Evolutionary conservation across 2,888 invertebrate species (phyloP).

Genomic region (Monopis laevigella): DNA sequence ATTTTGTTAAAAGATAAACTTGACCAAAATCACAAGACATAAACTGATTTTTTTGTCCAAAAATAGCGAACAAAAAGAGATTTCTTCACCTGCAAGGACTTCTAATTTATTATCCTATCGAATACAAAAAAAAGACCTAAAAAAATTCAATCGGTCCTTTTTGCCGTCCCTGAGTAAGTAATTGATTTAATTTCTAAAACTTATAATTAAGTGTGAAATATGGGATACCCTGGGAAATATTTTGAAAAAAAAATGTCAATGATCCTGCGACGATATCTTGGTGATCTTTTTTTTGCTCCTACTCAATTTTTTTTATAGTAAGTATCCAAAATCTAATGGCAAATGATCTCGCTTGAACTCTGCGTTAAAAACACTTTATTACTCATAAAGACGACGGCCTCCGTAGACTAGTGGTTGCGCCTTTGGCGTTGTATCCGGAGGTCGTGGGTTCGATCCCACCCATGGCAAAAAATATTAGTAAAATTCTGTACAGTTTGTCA

Average conservation of each 20-base stretch:
- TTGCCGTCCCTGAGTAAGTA: slow-evolving; percentile 27
- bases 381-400: too few species aligned
- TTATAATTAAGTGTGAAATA: slow-evolving; percentile 60
- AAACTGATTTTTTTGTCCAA: slow-evolving; percentile 46
- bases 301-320: too few species aligned
- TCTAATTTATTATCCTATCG: slow-evolving; percentile 57
- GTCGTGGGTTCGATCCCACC: too few species aligned
- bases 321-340: too few species aligned
- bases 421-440: too few species aligned
- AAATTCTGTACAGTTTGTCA: too few species aligned
- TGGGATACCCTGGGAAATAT: slow-evolving; percentile 26
- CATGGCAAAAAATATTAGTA: too few species aligned
- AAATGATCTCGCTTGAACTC: too few species aligned
- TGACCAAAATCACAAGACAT: slow-evolving; percentile 59
- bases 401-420: too few species aligned
- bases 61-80: slow-evolving; percentile 29
- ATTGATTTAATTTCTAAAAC: slow-evolving; percentile 54
- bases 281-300: too few species aligned
- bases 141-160: slow-evolving; percentile 21
- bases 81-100: slow-evolving; percentile 52
- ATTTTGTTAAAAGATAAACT: slow-evolving; percentile 57
- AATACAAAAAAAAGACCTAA: slow-evolving; percentile 24
- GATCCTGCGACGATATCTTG: slow-evolving; percentile 12
- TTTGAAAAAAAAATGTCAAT: slow-evolving; percentile 4
- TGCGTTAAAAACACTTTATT: too few species aligned